phyloP scores from a whole-genome alignment of 2,113 vertebrate species.

The Tychaedon coryphoeus region DNA sequence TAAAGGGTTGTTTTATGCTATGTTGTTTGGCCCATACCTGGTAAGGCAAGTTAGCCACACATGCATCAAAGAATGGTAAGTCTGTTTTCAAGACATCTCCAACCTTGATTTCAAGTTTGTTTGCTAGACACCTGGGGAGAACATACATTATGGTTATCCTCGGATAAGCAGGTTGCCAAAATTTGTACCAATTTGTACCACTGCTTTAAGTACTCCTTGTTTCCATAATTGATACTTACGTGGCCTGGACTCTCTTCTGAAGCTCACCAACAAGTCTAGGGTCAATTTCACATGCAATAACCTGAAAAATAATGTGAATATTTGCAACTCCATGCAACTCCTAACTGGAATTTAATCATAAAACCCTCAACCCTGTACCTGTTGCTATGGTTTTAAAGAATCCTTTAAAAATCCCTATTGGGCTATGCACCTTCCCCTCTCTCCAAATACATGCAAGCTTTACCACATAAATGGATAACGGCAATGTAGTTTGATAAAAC shows the following conservation, averaged over 20 bases:
- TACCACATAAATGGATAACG: background rate
- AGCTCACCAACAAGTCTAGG: slow-evolving; percentile 92
- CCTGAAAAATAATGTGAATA: slow-evolving; percentile 64
- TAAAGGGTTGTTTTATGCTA: background rate
- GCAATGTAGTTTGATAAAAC: background rate
- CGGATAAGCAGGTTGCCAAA: background rate
- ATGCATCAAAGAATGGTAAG: slow-evolving; percentile 93
- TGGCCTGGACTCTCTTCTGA: slow-evolving; percentile 97
- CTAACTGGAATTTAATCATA: background rate
- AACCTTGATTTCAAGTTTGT: slow-evolving; percentile 92
- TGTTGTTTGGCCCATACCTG: slow-evolving; percentile 78
- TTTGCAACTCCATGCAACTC: background rate
- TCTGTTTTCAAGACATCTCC: slow-evolving; percentile 93
- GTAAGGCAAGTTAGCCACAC: slow-evolving; percentile 96
- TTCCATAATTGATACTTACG: slow-evolving; percentile 76
- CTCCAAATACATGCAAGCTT: background rate
- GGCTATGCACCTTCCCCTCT: background rate
- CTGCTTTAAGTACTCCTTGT: rapidly evolving
- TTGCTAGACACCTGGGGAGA: slow-evolving; percentile 72
- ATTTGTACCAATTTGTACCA: background rate
- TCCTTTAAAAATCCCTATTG: background rate
- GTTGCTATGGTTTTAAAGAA: background rate
- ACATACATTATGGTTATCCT: background rate
- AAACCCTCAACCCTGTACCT: background rate
- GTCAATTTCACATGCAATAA: slow-evolving; percentile 96